phyloP scores from a whole-genome alignment of 2,113 vertebrate species.

The Leucopsar rothschildi region DNA sequence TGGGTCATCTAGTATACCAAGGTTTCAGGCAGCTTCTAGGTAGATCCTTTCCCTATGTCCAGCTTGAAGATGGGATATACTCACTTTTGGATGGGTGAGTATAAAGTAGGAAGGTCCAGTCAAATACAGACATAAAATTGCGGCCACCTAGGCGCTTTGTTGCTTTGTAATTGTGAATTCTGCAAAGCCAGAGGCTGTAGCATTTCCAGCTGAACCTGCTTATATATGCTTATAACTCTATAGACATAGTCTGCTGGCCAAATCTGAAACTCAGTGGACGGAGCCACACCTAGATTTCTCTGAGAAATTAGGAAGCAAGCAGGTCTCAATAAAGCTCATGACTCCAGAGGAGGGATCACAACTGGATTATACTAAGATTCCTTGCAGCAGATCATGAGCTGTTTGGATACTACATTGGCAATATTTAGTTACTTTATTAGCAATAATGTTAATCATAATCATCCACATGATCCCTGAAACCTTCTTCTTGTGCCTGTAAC shows the following conservation, averaged over 20 bases:
- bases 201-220: neutral
- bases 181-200: neutral
- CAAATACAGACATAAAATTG: neutral
- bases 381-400: neutral
- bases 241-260: neutral
- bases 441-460: neutral
- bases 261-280: neutral
- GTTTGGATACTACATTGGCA: neutral
- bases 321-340: neutral
- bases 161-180: neutral
- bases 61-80: neutral
- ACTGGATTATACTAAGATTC: neutral
- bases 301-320: neutral
- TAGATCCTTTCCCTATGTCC: neutral
- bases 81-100: neutral
- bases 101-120: neutral
- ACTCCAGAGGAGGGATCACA: fast-evolving
- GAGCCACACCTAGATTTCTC: neutral
- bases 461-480: neutral
- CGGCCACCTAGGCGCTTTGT: neutral
- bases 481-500: neutral
- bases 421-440: neutral
- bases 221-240: neutral
- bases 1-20: neutral
- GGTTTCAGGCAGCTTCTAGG: neutral